Percentiles rank a stretch among this genome's conserved stretches.
phyloP scores from a whole-genome alignment of 2,797 vertebrate genomes.

The Zonotrichia albicollis region DNA sequence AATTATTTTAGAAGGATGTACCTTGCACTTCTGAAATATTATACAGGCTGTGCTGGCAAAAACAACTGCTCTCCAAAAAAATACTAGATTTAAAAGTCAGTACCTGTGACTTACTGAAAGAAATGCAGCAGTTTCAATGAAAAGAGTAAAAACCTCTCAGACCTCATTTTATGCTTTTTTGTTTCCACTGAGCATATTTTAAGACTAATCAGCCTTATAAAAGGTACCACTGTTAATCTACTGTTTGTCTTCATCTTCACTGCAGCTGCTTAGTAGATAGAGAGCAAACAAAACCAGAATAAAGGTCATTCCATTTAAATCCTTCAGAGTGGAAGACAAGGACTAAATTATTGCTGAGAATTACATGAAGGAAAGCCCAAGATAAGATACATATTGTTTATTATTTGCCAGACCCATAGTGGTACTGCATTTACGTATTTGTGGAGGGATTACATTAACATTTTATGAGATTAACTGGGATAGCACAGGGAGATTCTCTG shows the following conservation, averaged over 20 bases:
- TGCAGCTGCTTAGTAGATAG: conserved; percentile 76
- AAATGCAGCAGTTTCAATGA: conserved; percentile 60
- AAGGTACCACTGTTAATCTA: conserved; percentile 79
- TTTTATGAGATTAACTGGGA: conserved; percentile 71
- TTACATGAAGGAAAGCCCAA: conserved; percentile 62
- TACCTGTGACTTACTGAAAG: conserved; percentile 49
- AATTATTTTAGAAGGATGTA: conserved; percentile 60
- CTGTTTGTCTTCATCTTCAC: conserved; percentile 80
- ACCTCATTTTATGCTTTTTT: conserved; percentile 63
- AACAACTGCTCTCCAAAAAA: conserved; percentile 43
- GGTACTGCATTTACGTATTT: conserved; percentile 72
- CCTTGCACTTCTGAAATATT: conserved; percentile 54
- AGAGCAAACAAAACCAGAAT: conserved; percentile 81
- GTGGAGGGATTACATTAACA: conserved; percentile 72
- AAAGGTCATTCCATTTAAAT: conserved; percentile 82
- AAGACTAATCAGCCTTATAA: conserved; percentile 77
- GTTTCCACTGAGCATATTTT: conserved; percentile 77
- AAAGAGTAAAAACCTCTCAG: conserved; percentile 58
- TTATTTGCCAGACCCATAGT: conserved; percentile 70
- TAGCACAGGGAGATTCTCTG: conserved; percentile 49
- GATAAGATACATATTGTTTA: conserved; percentile 71
- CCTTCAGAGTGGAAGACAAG: conserved; percentile 75
- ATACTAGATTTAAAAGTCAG: conserved; percentile 60
- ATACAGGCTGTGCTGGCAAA: conserved; percentile 39
- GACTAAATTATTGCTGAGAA: conserved; percentile 77